phyloP scores from a whole-genome alignment of 64 coral and sea anemone genomes.

The Actinia tenebrosa region DNA sequence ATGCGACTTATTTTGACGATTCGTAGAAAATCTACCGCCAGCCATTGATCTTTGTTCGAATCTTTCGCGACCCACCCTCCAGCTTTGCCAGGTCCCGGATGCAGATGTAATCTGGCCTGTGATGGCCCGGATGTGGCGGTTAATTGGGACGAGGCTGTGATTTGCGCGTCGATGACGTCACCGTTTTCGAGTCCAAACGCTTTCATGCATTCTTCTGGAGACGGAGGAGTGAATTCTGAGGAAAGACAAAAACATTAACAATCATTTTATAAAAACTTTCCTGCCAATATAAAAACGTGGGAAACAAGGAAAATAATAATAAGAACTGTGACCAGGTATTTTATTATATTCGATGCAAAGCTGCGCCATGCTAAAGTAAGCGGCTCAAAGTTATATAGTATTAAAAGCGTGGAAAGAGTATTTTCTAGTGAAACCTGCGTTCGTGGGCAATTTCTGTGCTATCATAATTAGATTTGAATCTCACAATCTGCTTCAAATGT shows the following conservation, averaged over 20 bases:
- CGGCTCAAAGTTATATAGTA: too few species aligned
- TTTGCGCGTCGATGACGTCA: not conserved
- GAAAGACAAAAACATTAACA: not conserved
- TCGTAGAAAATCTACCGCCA: slow-evolving; percentile 7
- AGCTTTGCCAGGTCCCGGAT: not conserved
- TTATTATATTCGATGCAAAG: too few species aligned
- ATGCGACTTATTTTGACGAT: not conserved
- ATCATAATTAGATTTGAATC: too few species aligned
- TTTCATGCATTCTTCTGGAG: not conserved
- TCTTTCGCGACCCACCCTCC: slow-evolving; percentile 14
- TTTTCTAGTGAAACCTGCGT: too few species aligned
- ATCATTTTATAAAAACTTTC: too few species aligned
- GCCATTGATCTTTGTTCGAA: slow-evolving; percentile 6
- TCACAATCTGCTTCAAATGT: too few species aligned
- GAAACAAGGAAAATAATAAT: too few species aligned
- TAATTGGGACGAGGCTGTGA: slow-evolving; percentile 19
- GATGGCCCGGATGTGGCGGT: not conserved
- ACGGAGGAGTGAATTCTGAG: not conserved
- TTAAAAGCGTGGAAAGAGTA: too few species aligned
- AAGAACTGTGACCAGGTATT: too few species aligned
- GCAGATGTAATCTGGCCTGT: slow-evolving; percentile 18
- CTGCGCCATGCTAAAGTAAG: too few species aligned
- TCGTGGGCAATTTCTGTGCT: too few species aligned
- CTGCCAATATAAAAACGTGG: too few species aligned
- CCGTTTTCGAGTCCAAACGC: slow-evolving; percentile 19